These are phyloP conservation scores for Calcarius lapponicus DNA, from an alignment of 2,797 vertebrate genomes.

Conservation along the genomic window DNA sequence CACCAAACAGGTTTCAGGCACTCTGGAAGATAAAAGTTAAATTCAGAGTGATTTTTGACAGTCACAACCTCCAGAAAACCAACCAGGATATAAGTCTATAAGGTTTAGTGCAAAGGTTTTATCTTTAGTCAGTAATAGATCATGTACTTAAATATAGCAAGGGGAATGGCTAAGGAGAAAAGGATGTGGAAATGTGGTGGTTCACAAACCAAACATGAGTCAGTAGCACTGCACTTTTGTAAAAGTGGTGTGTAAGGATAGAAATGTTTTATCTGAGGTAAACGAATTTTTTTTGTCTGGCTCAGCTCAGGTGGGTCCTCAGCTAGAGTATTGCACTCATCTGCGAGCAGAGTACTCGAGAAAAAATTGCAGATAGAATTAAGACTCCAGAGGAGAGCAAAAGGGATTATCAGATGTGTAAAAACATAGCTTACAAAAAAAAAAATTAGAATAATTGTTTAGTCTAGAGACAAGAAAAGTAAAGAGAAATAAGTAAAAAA, in stretches of 20 bases:
- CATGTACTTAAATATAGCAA: neutral
- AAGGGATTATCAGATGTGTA: neutral
- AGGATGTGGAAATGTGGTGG: neutral
- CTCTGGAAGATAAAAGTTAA: neutral
- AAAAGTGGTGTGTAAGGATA: neutral
- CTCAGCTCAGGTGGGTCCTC: neutral
- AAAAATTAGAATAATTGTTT: neutral
- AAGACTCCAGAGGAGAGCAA: neutral
- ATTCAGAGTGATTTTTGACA: neutral
- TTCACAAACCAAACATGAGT: neutral
- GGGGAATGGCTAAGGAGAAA: neutral
- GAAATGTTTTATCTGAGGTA: neutral
- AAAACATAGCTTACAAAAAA: neutral
- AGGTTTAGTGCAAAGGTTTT: neutral
- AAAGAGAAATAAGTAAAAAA: neutral
- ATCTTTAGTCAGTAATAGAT: neutral
- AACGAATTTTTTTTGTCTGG: neutral
- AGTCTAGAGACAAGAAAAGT: neutral
- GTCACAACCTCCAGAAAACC: neutral
- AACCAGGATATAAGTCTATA: neutral
- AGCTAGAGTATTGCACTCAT: neutral
- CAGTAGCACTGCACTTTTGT: neutral
- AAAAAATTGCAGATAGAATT: neutral
- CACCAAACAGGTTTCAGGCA: conserved; percentile 2
- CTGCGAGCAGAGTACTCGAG: neutral